Conservation (phyloP, 1,140 invertebrate genomes). For the Trichonephila inaurata region DNA sequence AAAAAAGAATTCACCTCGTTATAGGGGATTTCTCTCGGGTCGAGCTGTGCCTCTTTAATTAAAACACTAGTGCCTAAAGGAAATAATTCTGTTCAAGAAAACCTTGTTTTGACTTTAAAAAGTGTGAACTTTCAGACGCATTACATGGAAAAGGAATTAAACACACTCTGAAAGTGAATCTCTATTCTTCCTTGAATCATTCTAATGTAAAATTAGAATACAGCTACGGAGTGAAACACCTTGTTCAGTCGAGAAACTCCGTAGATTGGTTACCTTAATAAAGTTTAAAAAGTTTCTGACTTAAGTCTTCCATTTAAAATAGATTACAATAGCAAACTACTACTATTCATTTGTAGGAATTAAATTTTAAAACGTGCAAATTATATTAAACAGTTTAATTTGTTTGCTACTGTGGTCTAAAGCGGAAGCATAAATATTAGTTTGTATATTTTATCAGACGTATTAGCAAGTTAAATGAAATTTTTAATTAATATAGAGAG, state of each 20-base stretch:
- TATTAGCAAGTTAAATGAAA: too few relatives aligned
- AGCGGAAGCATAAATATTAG: too few relatives aligned
- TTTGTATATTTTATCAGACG: too few relatives aligned
- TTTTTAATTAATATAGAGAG: too few relatives aligned
- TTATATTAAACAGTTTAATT: too few relatives aligned
- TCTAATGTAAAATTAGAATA: neutral
- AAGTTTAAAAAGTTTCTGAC: neutral
- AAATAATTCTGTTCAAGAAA: neutral
- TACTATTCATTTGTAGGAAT: too few relatives aligned
- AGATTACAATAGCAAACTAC: too few relatives aligned
- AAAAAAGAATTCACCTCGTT: neutral
- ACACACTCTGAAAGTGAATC: neutral
- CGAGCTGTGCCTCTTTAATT: neutral
- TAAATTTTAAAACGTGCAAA: too few relatives aligned
- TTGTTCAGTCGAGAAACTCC: neutral
- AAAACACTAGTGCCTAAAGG: slow-evolving; percentile 9
- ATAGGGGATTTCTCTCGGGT: neutral
- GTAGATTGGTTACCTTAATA: neutral
- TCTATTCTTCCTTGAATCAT: neutral
- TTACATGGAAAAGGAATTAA: slow-evolving; percentile 32
- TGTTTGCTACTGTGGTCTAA: too few relatives aligned
- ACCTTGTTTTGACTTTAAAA: neutral
- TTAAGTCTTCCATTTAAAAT: neutral
- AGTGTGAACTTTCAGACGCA: neutral
- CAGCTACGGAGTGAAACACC: neutral